Evolutionary conservation across 2,797 vertebrate genomes (phyloP).

Genomic region (Clarias pachynema): DNA sequence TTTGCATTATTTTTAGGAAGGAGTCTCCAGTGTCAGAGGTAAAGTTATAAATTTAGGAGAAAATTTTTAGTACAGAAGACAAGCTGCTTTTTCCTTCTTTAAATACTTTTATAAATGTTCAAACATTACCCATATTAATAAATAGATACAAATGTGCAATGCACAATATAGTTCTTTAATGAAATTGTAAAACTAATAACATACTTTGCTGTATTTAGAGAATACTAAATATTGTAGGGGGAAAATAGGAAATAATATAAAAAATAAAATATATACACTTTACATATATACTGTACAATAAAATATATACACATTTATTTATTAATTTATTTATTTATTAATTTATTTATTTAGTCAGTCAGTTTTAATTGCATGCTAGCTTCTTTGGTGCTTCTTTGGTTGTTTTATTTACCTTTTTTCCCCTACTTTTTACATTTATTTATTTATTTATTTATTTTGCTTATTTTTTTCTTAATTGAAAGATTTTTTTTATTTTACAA

Average conservation of each 20-base stretch:
- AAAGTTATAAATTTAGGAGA: neutral
- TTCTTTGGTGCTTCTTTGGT: neutral
- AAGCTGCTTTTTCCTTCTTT: neutral
- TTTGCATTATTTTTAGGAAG: neutral
- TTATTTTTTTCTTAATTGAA: neutral
- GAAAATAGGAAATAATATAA: neutral
- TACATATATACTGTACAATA: neutral
- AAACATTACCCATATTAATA: neutral
- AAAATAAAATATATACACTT: too few relatives aligned
- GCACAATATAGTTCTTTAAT: neutral
- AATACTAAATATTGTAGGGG: neutral
- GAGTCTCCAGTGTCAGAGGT: slow-evolving; percentile 1
- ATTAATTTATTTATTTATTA: neutral
- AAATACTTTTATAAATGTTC: neutral
- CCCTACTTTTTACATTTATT: neutral
- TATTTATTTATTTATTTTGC: neutral
- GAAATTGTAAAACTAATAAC: neutral
- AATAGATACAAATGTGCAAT: neutral
- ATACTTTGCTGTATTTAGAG: neutral
- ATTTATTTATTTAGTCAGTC: neutral
- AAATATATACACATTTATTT: neutral
- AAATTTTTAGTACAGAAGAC: neutral
- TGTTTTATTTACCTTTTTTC: neutral
- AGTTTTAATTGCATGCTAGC: neutral
- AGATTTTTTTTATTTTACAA: too few relatives aligned